Evolutionary conservation across 37 sponge, comb jelly and placozoan species (phyloP), one percentile per base, ranked within the genome.

Genomic region (Beroe forskalii): DNA sequence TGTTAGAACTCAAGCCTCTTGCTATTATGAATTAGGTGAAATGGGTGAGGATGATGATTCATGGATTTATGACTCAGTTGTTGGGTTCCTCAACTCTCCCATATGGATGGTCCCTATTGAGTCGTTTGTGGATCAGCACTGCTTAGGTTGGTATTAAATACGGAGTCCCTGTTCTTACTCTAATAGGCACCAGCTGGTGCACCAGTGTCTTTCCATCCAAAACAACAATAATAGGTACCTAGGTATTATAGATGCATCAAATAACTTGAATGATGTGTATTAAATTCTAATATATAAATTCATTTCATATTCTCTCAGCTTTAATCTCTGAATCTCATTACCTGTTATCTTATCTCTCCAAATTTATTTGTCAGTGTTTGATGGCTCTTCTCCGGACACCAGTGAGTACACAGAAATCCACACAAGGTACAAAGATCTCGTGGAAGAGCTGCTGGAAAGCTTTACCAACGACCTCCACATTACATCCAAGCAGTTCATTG

Each of bases 321-420:
- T n/a, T n/a, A n/a, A n/a, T n/a, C n/a, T n/a, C n/a, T n/a, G n/a
- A n/a, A n/a, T n/a, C n/a, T n/a, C n/a, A n/a, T n/a, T n/a, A n/a
- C n/a, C n/a, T n/a, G n/a, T n/a, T n/a, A n/a, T n/a, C n/a, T n/a
- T n/a, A n/a, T n/a, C n/a, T n/a, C n/a, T n/a, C n/a, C n/a, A n/a
- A n/a, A n/a, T n/a, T n/a, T n/a, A n/a, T n/a, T n/a, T n/a, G n/a
- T 48, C 55, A 80, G 86, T 80, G 86, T 80, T 80, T 80, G 86
- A 80, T 37, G 55, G 86, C 12, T 23, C 55, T 24, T 33, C 86
- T 33, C 31, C 14, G 55, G 86, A 80, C 31, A 80, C 25, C 2
- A 4, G n/a, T 2, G 86, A 80, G 55, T 80, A 80, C 48, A 23
- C 9, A 25, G 55, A 44, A 6, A 41, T 80, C 25, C 86, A 80